A percentile compares a stretch with the other conserved stretches of the same genome.
Conservation (phyloP, 2,888 invertebrate species). For the Polyommatus iphigenia region DNA sequence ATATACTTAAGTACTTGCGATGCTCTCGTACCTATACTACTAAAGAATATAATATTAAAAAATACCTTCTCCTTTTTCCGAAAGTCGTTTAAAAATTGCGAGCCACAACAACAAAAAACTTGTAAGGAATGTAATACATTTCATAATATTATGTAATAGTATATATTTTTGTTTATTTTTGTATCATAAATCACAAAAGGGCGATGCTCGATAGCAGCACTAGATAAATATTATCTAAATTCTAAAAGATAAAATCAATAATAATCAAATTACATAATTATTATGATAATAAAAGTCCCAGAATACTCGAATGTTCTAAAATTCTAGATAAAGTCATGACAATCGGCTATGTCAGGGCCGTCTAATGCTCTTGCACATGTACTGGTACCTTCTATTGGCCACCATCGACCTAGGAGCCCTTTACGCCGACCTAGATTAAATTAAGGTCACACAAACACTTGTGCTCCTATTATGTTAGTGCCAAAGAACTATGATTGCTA, state of each 20-base stretch:
- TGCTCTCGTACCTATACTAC: neutral
- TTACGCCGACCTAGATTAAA: conserved; percentile 25
- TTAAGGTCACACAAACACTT: conserved; percentile 23
- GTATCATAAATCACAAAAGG: neutral
- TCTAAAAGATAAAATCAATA: neutral
- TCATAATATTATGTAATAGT: neutral
- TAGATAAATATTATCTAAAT: neutral
- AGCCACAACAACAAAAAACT: neutral
- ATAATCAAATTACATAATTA: neutral
- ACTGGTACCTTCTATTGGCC: conserved; percentile 16
- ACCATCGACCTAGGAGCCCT: conserved; percentile 26
- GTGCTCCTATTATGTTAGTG: neutral
- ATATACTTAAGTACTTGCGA: neutral
- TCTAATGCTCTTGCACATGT: neutral
- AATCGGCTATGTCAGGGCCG: conserved; percentile 4
- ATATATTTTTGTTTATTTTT: neutral
- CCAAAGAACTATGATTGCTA: neutral
- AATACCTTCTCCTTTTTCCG: too few relatives aligned
- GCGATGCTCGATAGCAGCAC: neutral
- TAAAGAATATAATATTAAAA: too few relatives aligned
- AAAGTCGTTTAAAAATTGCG: neutral
- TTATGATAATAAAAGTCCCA: neutral
- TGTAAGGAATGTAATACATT: neutral
- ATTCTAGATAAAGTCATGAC: neutral
- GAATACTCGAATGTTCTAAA: conserved; percentile 1